These are phyloP conservation scores for Galaxias olidus DNA, from an alignment of 2,797 vertebrate species.

Conservation along the genomic window DNA sequence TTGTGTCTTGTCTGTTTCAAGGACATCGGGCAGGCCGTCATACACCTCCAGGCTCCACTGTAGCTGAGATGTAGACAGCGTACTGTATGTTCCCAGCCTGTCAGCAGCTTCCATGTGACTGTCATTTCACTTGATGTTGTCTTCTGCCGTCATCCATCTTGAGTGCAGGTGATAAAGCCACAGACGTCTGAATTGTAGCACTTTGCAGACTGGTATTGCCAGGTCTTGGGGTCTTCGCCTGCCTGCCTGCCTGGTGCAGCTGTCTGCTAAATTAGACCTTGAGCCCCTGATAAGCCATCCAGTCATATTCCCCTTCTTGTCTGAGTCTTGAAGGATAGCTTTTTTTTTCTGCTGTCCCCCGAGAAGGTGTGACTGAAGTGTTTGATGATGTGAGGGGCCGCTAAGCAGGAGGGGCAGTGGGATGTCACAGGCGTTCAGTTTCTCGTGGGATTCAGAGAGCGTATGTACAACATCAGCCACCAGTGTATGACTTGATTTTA, in stretches of 20 bases:
- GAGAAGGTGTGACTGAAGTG: constrained; percentile 17
- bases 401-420: constrained; percentile 7
- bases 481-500: no score
- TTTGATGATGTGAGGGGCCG: constrained; percentile 25
- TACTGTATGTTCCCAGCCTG: constrained; percentile 9
- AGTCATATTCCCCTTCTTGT: constrained; percentile 33
- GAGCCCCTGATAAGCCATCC: constrained; percentile 19
- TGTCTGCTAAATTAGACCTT: constrained; percentile 21
- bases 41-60: neutral
- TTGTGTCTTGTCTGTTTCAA: no score
- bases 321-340: constrained; percentile 31
- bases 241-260: constrained; percentile 22
- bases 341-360: constrained; percentile 2
- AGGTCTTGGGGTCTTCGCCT: neutral
- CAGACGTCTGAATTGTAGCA: constrained; percentile 20
- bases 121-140: constrained; percentile 3
- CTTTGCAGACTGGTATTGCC: neutral
- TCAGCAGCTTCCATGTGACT: constrained; percentile 3
- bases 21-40: neutral
- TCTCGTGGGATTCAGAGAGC: neutral
- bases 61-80: neutral
- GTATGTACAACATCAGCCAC: neutral
- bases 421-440: no score
- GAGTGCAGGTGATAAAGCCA: constrained; percentile 5
- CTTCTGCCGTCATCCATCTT: neutral